phyloP scores from a whole-genome alignment of 2,113 vertebrate species.

The Cynopterus brachyotis region DNA sequence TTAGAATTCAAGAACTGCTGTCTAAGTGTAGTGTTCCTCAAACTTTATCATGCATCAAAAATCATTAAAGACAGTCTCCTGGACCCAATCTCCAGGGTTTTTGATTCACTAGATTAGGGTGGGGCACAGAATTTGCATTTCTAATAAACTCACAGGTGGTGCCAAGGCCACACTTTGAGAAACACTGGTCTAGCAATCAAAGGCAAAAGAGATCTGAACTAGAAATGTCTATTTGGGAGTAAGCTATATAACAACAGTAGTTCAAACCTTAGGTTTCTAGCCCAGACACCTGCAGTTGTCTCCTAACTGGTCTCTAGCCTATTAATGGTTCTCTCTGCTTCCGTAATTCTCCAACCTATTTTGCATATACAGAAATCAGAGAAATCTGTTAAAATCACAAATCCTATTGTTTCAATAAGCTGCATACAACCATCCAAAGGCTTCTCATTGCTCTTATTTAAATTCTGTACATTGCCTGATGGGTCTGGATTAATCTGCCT shows the following conservation, averaged over 20 bases:
- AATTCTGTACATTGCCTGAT: not conserved
- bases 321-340: not conserved
- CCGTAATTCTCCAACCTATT: not conserved
- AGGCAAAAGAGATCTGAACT: not conserved
- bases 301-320: not conserved
- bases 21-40: not conserved
- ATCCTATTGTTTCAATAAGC: not conserved
- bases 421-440: not conserved
- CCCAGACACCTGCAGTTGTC: not conserved
- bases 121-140: not conserved
- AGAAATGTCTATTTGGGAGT: not conserved
- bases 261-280: not conserved
- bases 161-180: not conserved
- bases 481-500: too few species aligned
- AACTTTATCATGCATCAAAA: not conserved
- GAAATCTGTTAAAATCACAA: not conserved
- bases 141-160: not conserved
- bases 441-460: not conserved
- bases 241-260: not conserved
- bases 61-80: not conserved
- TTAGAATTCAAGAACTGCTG: not conserved
- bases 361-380: conserved; percentile 7
- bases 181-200: not conserved
- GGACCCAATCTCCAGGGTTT: not conserved
- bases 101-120: not conserved